Base-by-base conservation (phyloP, 2,797 vertebrate species). In the Macrochelys suwanniensis region DNA sequence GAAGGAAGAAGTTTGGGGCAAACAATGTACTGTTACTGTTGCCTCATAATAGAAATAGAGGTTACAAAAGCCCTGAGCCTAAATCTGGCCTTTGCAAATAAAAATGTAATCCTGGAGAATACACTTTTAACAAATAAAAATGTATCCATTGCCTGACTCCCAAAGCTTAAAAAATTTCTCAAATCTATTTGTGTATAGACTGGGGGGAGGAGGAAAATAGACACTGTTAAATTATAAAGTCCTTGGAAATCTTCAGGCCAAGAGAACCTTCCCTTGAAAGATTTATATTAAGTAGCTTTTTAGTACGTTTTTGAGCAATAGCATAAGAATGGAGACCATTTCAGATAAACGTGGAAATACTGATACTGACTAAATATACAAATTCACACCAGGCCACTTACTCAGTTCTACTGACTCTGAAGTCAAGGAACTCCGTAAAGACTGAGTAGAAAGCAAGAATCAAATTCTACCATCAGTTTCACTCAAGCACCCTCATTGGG, bases 1-100 rank as follows among this genome's bases (percentile, higher is more conserved):
- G 85, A 23, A 15, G 81, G 65, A 95, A 94, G 26, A 19, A 82
- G 87, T 76, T 87, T 80, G 85, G 65, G 49, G 84, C 37, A 95
- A 93, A 89, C 81, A 82, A 28, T 9, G 25, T 45, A 86, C 42
- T 6, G 78, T 50, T 82, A 90, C 37, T 26, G 47, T 74, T 89
- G 65, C 31, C 88, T 92, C 15, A 71, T 23, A 77, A 84, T 6
- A 12, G 28, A 80, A 1, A 2, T 26, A 50, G 28, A 85, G 93
- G 90, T 84, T 82, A 82, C 6, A 81, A 82, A 25, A 93, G 82
- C 5, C 54, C 82, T 59, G 56, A 57, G n/a, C 42, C 94, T 85
- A 65, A 95, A 79, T 5, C 25, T 88, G 47, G 50, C 7, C 79
- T 68, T 87, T 87, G 89, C 77, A 87, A 93, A 94, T 79, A 80